Evolutionary conservation across 2,113 vertebrate genomes (phyloP).

Genomic region (Uropsilus gracilis): DNA sequence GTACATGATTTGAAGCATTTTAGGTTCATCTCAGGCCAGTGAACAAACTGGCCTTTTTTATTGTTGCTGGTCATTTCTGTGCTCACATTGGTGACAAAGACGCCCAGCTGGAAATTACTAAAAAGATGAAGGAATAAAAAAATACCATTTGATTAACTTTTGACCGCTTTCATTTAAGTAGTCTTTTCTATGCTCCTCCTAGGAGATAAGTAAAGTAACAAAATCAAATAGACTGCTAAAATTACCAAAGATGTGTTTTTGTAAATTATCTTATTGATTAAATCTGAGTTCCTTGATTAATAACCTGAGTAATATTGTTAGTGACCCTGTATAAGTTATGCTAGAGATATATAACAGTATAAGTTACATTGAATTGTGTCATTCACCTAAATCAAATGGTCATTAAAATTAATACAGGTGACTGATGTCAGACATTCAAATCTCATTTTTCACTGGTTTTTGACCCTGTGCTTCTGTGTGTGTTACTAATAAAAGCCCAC

Average conservation of each 20-base stretch:
- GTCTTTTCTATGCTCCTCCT: not conserved
- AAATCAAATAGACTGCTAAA: not conserved
- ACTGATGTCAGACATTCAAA: not conserved
- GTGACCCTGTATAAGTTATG: not conserved
- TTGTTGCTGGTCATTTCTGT: not conserved
- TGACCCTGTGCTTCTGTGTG: not conserved
- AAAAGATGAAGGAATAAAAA: not conserved
- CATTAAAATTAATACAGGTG: not conserved
- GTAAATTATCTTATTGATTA: not conserved
- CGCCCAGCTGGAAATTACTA: not conserved
- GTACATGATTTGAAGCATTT: not conserved
- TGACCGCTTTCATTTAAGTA: not conserved
- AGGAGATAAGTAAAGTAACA: not conserved
- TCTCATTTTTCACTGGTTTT: not conserved
- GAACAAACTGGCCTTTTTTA: not conserved
- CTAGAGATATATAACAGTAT: not conserved
- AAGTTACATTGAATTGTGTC: not conserved
- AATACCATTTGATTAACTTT: not conserved
- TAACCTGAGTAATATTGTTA: not conserved
- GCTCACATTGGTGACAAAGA: not conserved
- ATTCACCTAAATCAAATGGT: not conserved
- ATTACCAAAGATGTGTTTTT: not conserved
- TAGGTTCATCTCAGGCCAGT: accelerated
- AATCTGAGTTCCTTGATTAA: not conserved
- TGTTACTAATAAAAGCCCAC: not conserved